Base-by-base conservation (phyloP, 1,140 invertebrate species). In the Stegodyphus dumicola region DNA sequence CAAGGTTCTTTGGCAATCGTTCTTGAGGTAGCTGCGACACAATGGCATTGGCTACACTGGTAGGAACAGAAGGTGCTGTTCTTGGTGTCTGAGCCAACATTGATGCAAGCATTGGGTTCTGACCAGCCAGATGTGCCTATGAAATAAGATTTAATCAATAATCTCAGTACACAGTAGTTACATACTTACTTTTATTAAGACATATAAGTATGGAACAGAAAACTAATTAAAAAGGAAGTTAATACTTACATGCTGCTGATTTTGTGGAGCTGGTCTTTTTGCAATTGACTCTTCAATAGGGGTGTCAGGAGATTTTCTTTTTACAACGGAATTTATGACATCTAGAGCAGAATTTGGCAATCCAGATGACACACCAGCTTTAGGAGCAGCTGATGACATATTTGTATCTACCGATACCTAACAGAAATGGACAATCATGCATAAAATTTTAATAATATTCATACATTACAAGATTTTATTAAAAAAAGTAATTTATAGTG, bases 101-200 rank as follows among this genome's bases (percentile, higher is more conserved):
- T 17, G 87, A 88, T n/a, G 88, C 88, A n/a, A 89, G 78, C 89
- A 89, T 89, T 48, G 89, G 89, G 80, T 89, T 89, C 51, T 88
- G 88, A 65, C 85, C 85, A 74, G 89, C 89, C 67, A 89, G 83
- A 65, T 88, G 86, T 9, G 77, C 87, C 87, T 87, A 33, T 13
- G 48, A 76, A 79, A 54, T 10, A 66, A 65, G 15, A 51, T 52
- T 49, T 65, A 77, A 66, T 11, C 33, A 33, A 3, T 3, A 33
- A 60, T 60, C 9, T 60, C 1, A 10, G 15, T 60, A 60, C 56
- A 60, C 9, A 2, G 5, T 60, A 60, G 56, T 60, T 2, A 60
- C 56, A 60, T 9, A 10, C 56, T 10, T 10, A 60, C 9, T 60
- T 60, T 60, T 60, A 60, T 5, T 60, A 60, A 60, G 15, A 1